Evolutionary conservation across 2,797 vertebrate genomes (phyloP).

Genomic region (Rhodeus uyekii): DNA sequence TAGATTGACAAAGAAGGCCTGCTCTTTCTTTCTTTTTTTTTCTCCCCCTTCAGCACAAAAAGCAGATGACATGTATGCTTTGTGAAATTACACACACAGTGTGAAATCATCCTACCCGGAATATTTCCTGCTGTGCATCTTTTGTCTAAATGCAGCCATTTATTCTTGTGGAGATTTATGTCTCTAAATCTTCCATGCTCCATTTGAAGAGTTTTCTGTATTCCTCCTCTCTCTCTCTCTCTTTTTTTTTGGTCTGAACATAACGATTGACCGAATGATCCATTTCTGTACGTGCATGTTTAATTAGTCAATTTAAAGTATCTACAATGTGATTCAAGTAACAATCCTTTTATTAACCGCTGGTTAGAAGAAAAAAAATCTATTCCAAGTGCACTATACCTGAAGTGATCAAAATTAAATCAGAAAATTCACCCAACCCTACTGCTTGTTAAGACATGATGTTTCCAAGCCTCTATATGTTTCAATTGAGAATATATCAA

Average conservation of each 20-base stretch:
- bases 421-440: too few species aligned
- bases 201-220: neutral
- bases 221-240: neutral
- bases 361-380: too few species aligned
- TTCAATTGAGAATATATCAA: too few species aligned
- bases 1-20: conserved; percentile 26
- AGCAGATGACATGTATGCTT: conserved; percentile 7
- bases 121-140: neutral
- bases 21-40: neutral
- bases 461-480: too few species aligned
- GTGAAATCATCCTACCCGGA: conserved; percentile 4
- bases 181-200: neutral
- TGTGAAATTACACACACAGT: neutral
- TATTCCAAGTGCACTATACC: too few species aligned
- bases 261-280: too few species aligned
- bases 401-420: too few species aligned
- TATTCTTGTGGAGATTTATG: neutral
- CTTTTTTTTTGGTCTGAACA: neutral
- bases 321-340: too few species aligned
- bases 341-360: too few species aligned
- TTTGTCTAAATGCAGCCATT: conserved; percentile 1
- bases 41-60: neutral
- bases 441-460: too few species aligned
- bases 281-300: too few species aligned
- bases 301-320: too few species aligned